Base-by-base conservation (phyloP, 30 jellyfish, hydroid and myxozoan species). In the Aurelia sp. region DNA sequence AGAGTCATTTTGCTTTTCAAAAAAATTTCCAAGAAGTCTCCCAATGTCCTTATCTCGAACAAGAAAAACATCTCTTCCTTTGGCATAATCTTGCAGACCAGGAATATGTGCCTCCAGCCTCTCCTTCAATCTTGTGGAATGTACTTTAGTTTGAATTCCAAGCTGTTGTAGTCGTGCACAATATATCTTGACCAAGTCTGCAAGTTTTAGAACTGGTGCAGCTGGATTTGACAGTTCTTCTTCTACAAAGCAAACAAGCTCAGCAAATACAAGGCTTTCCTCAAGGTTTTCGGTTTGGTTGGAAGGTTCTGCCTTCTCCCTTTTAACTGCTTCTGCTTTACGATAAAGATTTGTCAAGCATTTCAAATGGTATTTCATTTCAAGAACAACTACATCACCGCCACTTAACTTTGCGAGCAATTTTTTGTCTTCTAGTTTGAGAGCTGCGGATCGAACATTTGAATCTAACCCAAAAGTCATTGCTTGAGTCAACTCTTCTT, bases 41-140 rank as follows among this genome's bases (percentile, higher is more conserved):
- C 86, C 86, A 74, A 74, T 5, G 74, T 74, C 86, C 77, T 74
- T 59, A 51, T 74, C 86, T 51, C 72, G 33, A 74, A 59, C 86
- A 19, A 74, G 86, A 50, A 74, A 74, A 5, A 59, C 74, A 58
- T 74, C 83, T 72, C 83, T 44, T 72, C 83, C 83, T 51, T 72
- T 72, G 27, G 64, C 67, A 35, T 72, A 72, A 35, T 38, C 83
- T 38, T 72, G 33, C 83, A 72, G 67, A 18, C 67, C 71, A 72
- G 83, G 83, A 72, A 72, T 44, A 41, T 72, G 64, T 38, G 83
- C 64, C 27, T 38, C 20, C 27, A 72, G 5, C 67, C 67, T 44
- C 64, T 72, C 38, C 30, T 72, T 72, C 38, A 72, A 72, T 38
- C 67, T 51, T 72, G 67, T 72, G 64, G 83, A 72, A 24, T 72